Conservation (phyloP, 2,888 invertebrate species). For the Invenusta paracnida region DNA sequence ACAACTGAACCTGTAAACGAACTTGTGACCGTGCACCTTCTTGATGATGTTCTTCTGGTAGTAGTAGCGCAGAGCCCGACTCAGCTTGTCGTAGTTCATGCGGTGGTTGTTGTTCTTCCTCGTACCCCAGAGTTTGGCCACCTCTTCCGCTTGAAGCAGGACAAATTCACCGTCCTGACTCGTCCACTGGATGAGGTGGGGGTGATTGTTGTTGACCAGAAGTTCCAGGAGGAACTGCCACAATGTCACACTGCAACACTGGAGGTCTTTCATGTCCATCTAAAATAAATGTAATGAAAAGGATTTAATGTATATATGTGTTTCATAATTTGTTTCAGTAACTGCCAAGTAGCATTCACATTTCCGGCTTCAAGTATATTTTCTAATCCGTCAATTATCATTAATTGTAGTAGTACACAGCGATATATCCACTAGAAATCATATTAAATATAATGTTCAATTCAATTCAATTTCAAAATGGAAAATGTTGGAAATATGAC, state of each 20-base stretch:
- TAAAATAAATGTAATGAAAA: too few species aligned
- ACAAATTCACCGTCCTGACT: constrained; percentile 66
- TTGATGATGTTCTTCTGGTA: constrained; percentile 66
- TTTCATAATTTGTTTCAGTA: too few species aligned
- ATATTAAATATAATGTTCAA: too few species aligned
- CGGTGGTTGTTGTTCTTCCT: constrained; percentile 66
- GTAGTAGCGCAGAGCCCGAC: constrained; percentile 66
- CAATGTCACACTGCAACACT: constrained; percentile 60
- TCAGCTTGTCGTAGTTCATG: constrained; percentile 68
- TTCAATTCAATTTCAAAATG: too few species aligned
- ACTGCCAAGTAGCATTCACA: too few species aligned
- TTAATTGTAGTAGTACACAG: too few species aligned
- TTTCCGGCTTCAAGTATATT: too few species aligned
- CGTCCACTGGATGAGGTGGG: constrained; percentile 66
- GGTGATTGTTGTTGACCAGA: constrained; percentile 63
- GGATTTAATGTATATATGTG: too few species aligned
- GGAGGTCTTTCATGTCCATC: not conserved
- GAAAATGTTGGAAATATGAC: too few species aligned
- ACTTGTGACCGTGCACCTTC: constrained; percentile 66
- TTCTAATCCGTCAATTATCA: too few species aligned
- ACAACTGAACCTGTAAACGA: constrained; percentile 65
- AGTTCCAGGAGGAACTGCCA: constrained; percentile 68
- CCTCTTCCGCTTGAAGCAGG: constrained; percentile 65
- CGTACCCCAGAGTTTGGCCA: constrained; percentile 66
- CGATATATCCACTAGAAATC: too few species aligned